Conservation (phyloP, 2,113 vertebrate species). For the Macrotis lagotis region DNA sequence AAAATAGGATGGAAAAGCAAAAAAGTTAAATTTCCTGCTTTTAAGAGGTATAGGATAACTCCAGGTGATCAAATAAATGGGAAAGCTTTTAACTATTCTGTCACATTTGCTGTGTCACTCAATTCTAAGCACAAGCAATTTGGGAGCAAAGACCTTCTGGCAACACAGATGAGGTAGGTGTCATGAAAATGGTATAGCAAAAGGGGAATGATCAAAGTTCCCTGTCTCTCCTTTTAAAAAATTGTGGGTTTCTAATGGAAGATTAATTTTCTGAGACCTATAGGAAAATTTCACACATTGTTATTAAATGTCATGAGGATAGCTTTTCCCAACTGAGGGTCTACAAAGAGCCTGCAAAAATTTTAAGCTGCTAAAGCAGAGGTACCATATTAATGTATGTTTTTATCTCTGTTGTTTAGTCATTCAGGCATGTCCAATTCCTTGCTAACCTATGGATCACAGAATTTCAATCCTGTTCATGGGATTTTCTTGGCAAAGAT, state of each 20-base stretch:
- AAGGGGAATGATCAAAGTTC: conserved; percentile 8
- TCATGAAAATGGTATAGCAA: not conserved
- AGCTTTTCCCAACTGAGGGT: conserved; percentile 48
- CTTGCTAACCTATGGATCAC: not conserved
- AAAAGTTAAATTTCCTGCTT: conserved; percentile 13
- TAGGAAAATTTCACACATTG: conserved; percentile 52
- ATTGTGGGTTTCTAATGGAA: conserved; percentile 50
- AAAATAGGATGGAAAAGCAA: conserved; percentile 7
- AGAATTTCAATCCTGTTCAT: not conserved
- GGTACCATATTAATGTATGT: not conserved
- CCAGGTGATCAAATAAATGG: conserved; percentile 46
- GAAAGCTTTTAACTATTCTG: conserved; percentile 2
- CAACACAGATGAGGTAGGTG: conserved; percentile 5
- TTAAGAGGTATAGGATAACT: conserved; percentile 2
- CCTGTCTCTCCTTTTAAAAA: not conserved
- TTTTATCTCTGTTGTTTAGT: not conserved
- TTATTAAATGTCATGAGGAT: conserved; percentile 59
- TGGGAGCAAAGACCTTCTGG: conserved; percentile 52
- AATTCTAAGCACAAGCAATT: conserved; percentile 44
- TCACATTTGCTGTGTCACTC: conserved; percentile 31
- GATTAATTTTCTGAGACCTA: conserved; percentile 63
- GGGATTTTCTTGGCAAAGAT: not conserved
- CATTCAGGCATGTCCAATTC: not conserved
- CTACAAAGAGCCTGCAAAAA: conserved; percentile 35
- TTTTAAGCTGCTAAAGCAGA: conserved; percentile 43